Conservation (phyloP, 2,113 vertebrate species). For the Centropus bengalensis region DNA sequence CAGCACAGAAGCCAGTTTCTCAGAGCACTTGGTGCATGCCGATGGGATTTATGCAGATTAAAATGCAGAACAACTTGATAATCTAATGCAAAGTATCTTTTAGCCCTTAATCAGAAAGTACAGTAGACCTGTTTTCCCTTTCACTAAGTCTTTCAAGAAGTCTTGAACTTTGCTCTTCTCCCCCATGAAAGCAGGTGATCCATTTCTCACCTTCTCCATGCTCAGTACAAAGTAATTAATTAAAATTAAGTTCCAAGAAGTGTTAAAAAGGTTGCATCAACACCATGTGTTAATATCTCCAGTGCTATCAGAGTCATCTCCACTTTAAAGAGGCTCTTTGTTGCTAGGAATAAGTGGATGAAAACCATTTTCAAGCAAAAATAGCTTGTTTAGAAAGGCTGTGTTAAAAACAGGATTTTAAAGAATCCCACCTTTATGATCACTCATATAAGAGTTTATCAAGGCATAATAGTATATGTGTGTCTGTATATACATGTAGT, state of each 20-base stretch:
- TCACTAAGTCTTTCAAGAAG: not conserved
- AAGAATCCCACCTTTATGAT: not conserved
- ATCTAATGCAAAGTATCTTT: not conserved
- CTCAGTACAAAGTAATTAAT: conserved; percentile 20
- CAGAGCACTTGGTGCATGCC: not conserved
- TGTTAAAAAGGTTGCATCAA: conserved; percentile 14
- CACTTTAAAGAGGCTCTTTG: conserved; percentile 6
- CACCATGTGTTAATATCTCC: conserved; percentile 2
- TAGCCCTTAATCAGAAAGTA: not conserved
- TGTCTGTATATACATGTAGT: fast-evolving
- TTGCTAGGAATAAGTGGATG: not conserved
- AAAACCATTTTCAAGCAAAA: not conserved
- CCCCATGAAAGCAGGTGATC: not conserved
- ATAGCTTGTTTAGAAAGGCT: not conserved
- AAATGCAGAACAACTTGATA: conserved; percentile 33
- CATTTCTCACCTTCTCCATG: not conserved
- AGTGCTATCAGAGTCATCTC: conserved; percentile 26
- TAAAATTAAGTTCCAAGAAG: conserved; percentile 30
- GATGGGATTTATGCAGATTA: conserved; percentile 15
- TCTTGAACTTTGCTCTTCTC: not conserved
- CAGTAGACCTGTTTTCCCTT: conserved; percentile 19
- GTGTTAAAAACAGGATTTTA: not conserved
- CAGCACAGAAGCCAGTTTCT: not conserved
- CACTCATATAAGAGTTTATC: not conserved
- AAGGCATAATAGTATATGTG: not conserved